A percentile compares a stretch with the other conserved stretches of the same genome.
Evolutionary conservation across 2,888 invertebrate genomes (phyloP).

Genomic region (Drosophila nr. perissopoda): DNA sequence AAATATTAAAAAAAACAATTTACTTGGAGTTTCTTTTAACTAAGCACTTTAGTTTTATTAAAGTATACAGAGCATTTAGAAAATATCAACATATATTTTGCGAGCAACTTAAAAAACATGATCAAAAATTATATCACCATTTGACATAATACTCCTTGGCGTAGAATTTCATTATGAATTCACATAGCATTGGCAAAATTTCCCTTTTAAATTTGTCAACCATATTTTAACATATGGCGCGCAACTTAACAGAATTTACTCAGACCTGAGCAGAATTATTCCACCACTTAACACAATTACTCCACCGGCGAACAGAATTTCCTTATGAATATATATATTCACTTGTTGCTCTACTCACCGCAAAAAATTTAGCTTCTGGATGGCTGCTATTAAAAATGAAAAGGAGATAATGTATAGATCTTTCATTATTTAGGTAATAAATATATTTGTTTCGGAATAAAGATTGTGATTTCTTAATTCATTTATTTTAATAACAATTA

Average conservation of each 20-base stretch:
- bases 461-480: not conserved
- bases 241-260: not conserved
- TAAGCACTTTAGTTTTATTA: not conserved
- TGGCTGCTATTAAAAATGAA: no score
- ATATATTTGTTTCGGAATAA: not conserved
- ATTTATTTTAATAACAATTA: not conserved
- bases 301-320: not conserved
- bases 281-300: slow-evolving; percentile 1
- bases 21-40: not conserved
- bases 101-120: not conserved
- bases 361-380: no score
- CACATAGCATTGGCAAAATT: no score
- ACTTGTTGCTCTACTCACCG: not conserved
- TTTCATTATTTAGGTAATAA: no score
- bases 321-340: not conserved
- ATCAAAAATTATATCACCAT: not conserved
- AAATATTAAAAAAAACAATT: not conserved
- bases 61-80: not conserved
- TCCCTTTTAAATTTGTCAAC: not conserved
- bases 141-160: not conserved
- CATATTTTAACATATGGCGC: not conserved
- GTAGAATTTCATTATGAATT: not conserved
- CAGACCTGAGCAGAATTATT: not conserved
- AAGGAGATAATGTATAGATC: no score
- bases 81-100: not conserved